Percentiles rank a stretch among this genome's conserved stretches.
Evolutionary conservation across 2,888 invertebrate species (phyloP).

Genomic region (Pyrrhosoma nymphula): DNA sequence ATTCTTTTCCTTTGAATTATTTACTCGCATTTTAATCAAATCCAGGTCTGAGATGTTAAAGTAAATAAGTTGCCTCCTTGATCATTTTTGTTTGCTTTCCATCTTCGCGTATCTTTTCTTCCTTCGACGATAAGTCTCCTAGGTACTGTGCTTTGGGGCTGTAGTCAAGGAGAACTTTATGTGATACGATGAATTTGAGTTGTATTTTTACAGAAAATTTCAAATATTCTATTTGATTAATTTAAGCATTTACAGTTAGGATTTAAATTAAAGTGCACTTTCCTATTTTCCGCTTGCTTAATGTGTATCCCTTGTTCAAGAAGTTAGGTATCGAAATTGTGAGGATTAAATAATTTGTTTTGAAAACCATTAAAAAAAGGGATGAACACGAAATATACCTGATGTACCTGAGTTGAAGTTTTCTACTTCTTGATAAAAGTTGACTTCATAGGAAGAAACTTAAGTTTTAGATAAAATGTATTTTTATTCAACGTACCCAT

Average conservation of each 20-base stretch:
- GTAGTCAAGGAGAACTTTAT: not conserved
- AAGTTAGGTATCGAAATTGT: too few species aligned
- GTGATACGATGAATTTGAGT: not conserved
- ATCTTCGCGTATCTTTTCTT: not conserved
- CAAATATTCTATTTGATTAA: not conserved
- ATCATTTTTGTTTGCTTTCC: constrained; percentile 2
- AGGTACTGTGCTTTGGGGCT: not conserved
- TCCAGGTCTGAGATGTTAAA: not conserved
- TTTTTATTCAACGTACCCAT: too few species aligned
- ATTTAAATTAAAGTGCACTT: too few species aligned
- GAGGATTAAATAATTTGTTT: too few species aligned
- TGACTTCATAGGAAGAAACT: too few species aligned
- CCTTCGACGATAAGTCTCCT: not conserved
- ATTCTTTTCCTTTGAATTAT: not conserved
- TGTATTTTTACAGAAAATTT: not conserved
- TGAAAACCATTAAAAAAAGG: too few species aligned
- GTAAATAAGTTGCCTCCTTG: not conserved
- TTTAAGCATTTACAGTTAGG: not conserved
- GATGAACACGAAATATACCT: too few species aligned
- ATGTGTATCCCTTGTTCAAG: too few species aligned
- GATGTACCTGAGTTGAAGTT: too few species aligned
- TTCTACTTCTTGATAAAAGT: too few species aligned
- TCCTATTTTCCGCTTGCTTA: too few species aligned
- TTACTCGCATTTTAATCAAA: constrained; percentile 34
- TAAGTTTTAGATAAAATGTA: too few species aligned